Percentiles rank a stretch among this genome's conserved stretches.
Conservation (phyloP, 2,113 vertebrate genomes). For the Platichthys flesus region DNA sequence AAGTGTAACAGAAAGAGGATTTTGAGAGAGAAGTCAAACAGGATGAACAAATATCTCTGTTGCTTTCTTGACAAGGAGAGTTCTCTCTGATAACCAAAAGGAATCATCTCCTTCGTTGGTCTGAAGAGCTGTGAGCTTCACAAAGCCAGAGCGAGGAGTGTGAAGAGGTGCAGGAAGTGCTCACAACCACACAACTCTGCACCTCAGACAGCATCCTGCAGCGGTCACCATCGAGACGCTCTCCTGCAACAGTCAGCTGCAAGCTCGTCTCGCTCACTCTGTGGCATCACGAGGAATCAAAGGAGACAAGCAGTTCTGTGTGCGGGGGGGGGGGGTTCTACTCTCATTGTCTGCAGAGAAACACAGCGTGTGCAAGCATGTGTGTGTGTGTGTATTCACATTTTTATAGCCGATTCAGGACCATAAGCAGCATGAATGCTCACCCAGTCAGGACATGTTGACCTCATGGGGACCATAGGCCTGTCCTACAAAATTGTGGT, state of each 20-base stretch:
- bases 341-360: conserved; percentile 19
- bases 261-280: conserved; percentile 45
- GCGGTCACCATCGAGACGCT: conserved; percentile 63
- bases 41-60: too few species aligned
- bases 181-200: conserved; percentile 74
- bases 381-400: background rate
- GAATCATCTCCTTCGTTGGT: background rate
- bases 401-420: background rate
- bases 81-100: background rate
- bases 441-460: background rate
- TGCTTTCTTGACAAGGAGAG: background rate
- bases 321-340: background rate
- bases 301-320: conserved; percentile 12
- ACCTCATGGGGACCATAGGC: background rate
- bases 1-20: too few species aligned
- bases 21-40: too few species aligned
- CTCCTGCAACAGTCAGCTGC: conserved; percentile 65
- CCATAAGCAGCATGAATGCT: background rate
- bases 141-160: background rate
- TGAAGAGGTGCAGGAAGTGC: conserved; percentile 76
- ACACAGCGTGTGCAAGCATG: background rate
- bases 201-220: conserved; percentile 59
- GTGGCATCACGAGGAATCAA: conserved; percentile 11
- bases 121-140: background rate
- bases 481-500: too few species aligned